phyloP scores from a whole-genome alignment of 2,797 vertebrate genomes.

The Sebastes cheni region DNA sequence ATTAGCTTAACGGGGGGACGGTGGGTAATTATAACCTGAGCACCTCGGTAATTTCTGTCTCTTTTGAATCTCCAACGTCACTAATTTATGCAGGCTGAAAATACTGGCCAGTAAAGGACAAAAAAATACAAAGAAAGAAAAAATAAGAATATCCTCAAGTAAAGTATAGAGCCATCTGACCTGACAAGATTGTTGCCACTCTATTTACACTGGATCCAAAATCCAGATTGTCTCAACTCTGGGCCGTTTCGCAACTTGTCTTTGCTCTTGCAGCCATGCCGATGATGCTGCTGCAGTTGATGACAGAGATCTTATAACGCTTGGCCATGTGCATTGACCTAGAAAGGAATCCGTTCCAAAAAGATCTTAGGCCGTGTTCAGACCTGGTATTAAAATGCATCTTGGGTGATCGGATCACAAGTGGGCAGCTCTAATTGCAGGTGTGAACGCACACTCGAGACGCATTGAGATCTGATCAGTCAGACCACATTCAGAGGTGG shows the following conservation, averaged over 20 bases:
- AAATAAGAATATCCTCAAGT: no score
- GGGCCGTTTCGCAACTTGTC: not conserved
- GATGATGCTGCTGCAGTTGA: not conserved
- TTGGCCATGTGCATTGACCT: not conserved
- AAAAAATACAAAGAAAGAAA: not conserved
- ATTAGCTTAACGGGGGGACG: conserved; percentile 12
- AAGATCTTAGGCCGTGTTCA: fast-evolving
- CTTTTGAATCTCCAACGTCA: not conserved
- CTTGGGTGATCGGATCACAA: no score
- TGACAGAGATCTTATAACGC: not conserved
- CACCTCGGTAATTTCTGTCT: not conserved
- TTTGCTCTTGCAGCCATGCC: not conserved
- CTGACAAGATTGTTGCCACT: not conserved
- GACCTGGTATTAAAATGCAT: no score
- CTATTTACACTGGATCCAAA: not conserved
- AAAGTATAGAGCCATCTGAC: not conserved
- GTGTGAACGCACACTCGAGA: no score
- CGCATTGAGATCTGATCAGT: no score
- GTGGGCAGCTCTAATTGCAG: no score
- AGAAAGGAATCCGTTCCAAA: not conserved
- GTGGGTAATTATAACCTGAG: not conserved
- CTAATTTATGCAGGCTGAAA: not conserved
- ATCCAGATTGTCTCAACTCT: not conserved
- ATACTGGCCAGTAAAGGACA: not conserved
- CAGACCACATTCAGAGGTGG: no score